phyloP scores from a whole-genome alignment of 1,140 invertebrate genomes.

The Tetramorium parvispinum region DNA sequence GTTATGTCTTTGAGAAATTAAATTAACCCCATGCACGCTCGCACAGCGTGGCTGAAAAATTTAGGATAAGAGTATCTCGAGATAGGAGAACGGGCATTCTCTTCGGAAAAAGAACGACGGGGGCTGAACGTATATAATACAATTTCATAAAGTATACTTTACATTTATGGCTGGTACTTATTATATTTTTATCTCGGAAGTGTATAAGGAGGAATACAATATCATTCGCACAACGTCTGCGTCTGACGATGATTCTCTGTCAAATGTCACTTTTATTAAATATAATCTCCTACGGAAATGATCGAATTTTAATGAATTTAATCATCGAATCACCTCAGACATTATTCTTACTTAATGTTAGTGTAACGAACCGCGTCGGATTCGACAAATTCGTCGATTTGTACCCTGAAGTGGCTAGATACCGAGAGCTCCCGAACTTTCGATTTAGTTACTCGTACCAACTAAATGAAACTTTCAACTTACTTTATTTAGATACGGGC shows the following conservation, averaged over 20 bases:
- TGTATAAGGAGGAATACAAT: not conserved
- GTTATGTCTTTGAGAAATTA: slow-evolving; percentile 29
- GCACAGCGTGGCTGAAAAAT: not conserved
- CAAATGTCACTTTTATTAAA: not conserved
- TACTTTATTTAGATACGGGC: not conserved
- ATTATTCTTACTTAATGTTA: not conserved
- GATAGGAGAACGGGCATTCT: not conserved
- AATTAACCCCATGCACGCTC: slow-evolving; percentile 3
- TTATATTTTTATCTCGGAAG: not conserved
- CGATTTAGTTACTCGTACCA: not conserved
- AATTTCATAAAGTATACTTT: slow-evolving; percentile 24
- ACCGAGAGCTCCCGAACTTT: not conserved
- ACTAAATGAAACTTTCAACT: slow-evolving; percentile 4
- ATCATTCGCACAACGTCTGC: not conserved
- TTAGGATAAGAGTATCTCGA: slow-evolving; percentile 6
- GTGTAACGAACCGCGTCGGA: not conserved
- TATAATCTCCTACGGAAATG: not conserved
- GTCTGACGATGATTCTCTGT: not conserved
- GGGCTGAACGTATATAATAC: not conserved
- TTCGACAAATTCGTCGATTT: not conserved
- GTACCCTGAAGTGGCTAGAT: not conserved
- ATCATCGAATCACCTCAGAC: not conserved
- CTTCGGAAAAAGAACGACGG: not conserved
- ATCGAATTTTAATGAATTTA: not conserved
- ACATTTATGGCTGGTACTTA: slow-evolving; percentile 1